Conservation (phyloP, 2,888 invertebrate species). For the Boloria selene region DNA sequence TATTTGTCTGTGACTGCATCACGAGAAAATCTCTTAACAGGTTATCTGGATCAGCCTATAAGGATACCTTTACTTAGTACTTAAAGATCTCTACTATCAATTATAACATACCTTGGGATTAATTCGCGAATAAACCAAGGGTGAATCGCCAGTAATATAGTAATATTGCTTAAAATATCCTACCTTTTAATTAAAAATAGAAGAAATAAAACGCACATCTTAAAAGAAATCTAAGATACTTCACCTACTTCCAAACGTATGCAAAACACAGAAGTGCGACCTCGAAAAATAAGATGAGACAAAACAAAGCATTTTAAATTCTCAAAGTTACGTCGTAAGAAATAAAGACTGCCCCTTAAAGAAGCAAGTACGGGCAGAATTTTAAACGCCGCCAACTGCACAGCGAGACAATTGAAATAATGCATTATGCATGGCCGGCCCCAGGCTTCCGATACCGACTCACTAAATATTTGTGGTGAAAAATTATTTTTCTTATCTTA, state of each 20-base stretch:
- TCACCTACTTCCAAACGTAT: constrained; percentile 10
- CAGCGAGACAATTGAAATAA: constrained; percentile 64
- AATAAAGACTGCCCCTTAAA: constrained; percentile 40
- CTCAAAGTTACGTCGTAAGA: constrained; percentile 39
- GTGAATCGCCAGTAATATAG: too few species aligned
- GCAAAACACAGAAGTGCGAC: constrained; percentile 22
- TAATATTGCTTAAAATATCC: too few species aligned
- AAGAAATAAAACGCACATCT: not conserved
- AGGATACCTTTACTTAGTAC: too few species aligned
- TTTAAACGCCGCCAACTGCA: constrained; percentile 52
- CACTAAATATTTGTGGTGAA: constrained; percentile 54
- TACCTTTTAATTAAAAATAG: too few species aligned
- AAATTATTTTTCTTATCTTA: constrained; percentile 40
- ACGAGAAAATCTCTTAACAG: too few species aligned
- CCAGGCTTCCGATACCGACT: constrained; percentile 33
- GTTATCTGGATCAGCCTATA: too few species aligned
- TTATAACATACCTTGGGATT: too few species aligned
- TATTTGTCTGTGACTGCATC: too few species aligned
- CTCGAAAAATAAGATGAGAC: constrained; percentile 26
- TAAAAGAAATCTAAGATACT: constrained; percentile 1
- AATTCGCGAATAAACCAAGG: too few species aligned
- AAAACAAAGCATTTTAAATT: constrained; percentile 32
- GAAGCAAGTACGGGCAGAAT: constrained; percentile 55
- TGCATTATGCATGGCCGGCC: constrained; percentile 64
- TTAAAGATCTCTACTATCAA: too few species aligned